These are phyloP conservation scores for Chaetops frenatus DNA, from an alignment of 2,113 vertebrate genomes.

Conservation along the genomic window DNA sequence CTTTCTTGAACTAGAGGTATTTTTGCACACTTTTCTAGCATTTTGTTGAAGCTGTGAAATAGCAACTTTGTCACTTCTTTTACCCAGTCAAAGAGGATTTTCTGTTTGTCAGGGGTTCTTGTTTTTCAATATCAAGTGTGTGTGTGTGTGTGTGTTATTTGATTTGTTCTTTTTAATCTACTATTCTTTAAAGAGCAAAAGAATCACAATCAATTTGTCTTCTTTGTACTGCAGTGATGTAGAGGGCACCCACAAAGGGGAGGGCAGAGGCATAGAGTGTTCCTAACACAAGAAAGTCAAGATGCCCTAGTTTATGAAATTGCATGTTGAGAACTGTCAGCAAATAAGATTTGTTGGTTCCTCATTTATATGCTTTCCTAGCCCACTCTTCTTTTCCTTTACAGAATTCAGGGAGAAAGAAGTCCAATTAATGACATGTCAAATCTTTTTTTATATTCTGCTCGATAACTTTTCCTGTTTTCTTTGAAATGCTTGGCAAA, in stretches of 20 bases:
- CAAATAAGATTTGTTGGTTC: neutral
- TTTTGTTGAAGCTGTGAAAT: slow-evolving; percentile 5
- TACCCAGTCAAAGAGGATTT: neutral
- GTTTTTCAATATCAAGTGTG: neutral
- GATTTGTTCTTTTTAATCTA: neutral
- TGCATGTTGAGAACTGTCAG: neutral
- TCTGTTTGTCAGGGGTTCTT: neutral
- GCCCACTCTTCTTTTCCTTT: neutral
- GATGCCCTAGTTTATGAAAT: neutral
- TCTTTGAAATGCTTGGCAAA: neutral
- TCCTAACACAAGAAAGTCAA: neutral
- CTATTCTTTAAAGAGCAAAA: neutral
- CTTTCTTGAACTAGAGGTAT: neutral
- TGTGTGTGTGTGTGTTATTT: neutral
- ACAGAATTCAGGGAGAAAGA: neutral
- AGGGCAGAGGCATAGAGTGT: neutral
- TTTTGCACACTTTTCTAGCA: neutral
- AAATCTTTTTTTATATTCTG: neutral
- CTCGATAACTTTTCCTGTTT: neutral
- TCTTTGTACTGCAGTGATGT: neutral
- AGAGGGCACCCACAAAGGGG: neutral
- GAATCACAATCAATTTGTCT: neutral
- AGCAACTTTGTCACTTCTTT: neutral
- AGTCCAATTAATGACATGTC: neutral
- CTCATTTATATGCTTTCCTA: neutral